Evolutionary conservation across 2,888 invertebrate genomes (phyloP), one percentile per base, ranked within the genome.

Genomic region (Hirtodrosophila trivittata): DNA sequence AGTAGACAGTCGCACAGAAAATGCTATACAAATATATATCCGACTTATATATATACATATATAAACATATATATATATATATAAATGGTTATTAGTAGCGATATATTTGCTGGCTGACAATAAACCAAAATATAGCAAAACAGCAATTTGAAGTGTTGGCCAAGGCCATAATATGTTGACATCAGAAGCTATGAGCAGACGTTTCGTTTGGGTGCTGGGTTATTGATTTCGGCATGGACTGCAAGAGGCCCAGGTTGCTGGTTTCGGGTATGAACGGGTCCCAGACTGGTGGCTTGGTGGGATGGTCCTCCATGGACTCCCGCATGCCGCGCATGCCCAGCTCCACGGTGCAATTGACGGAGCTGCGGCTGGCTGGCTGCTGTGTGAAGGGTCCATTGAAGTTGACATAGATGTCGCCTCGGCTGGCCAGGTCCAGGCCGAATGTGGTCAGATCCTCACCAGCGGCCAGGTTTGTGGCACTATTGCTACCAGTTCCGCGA

Each of bases 241-340:
- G 14, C 16, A 54, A 14, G 13, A 84, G 47, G 9, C 82, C 85
- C 46, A 80, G 33, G 18, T 75, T 16, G 0, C 73, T 14, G 0
- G 76, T 70, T 25, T 82, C 85, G 3, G 80, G 78, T 12, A 66
- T 70, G 21, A 77, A 77, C 0, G 67, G 57, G n/a, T 85, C 82
- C 82, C 85, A 80, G 25, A 52, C 28, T 0, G 82, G 82, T 0
- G 82, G 50, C 46, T 37, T 32, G 0, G 16, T 8, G 1, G 78
- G 75, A 57, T 57, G 43, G 10, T 52, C 46, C 1, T 59, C 55
- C 26, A 84, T 67, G 0, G 75, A 67, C 33, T 82, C 71, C 0
- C 80, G 64, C 78, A 80, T 73, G 12, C 62, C 82, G 0, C 80
- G 78, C 80, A 84, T 84, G 8, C 85, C 85, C 39, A 85, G 37